These are phyloP conservation scores for Atta colombica DNA, from an alignment of 1,140 invertebrate genomes.

Conservation along the genomic window DNA sequence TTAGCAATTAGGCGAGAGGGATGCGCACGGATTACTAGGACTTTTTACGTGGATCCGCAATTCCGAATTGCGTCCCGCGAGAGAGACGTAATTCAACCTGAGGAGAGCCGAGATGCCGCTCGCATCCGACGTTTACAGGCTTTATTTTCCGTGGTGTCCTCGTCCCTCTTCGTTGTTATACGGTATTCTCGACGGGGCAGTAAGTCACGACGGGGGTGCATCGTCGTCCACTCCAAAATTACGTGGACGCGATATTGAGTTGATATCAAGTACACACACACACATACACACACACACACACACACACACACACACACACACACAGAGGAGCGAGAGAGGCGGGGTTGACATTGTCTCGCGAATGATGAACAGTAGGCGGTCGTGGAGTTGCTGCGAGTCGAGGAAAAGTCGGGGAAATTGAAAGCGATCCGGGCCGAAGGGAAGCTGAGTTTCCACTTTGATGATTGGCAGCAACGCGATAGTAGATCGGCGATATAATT, in stretches of 20 bases:
- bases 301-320: too few relatives aligned
- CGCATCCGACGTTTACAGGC: slow-evolving; percentile 18
- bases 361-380: background rate
- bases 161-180: background rate
- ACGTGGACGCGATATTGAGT: slow-evolving; percentile 39
- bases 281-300: too few relatives aligned
- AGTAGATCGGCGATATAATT: slow-evolving; percentile 1
- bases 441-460: slow-evolving; percentile 13
- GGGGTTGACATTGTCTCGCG: slow-evolving; percentile 35
- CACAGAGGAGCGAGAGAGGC: background rate
- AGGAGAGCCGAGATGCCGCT: background rate
- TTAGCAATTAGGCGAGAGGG: slow-evolving; percentile 12
- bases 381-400: background rate
- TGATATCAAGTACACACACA: background rate
- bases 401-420: slow-evolving; percentile 47
- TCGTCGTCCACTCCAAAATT: slow-evolving; percentile 44
- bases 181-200: slow-evolving; percentile 43
- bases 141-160: slow-evolving; percentile 28
- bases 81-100: slow-evolving; percentile 16
- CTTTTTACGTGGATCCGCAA: background rate
- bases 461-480: slow-evolving; percentile 1
- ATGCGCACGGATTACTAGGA: background rate
- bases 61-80: slow-evolving; percentile 2
- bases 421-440: slow-evolving; percentile 6
- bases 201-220: slow-evolving; percentile 28